Evolutionary conservation across 2,888 invertebrate genomes (phyloP).

Genomic region (Ormyrus thymus): DNA sequence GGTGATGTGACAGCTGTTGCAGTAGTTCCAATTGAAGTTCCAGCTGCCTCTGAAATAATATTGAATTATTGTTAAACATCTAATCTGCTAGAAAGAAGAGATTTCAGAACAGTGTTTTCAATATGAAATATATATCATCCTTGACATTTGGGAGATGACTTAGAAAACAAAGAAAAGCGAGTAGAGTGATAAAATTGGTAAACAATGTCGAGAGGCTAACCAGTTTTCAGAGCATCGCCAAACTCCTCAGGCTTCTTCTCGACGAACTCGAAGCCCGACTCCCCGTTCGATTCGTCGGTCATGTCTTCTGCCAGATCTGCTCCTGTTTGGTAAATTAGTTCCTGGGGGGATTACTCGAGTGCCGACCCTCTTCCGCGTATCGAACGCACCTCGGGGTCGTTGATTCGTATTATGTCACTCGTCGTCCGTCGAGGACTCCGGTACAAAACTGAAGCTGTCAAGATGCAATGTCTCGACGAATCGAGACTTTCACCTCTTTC

Average conservation of each 20-base stretch:
- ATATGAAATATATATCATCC: not conserved
- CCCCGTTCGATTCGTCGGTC: conserved; percentile 73
- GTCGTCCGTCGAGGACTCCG: no score
- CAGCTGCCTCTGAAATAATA: conserved; percentile 67
- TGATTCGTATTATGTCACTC: conserved; percentile 10
- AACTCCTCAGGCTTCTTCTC: conserved; percentile 70
- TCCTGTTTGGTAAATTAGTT: not conserved
- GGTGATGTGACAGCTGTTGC: conserved; percentile 53
- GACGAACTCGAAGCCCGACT: conserved; percentile 72
- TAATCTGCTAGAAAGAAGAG: no score
- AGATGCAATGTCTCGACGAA: not conserved
- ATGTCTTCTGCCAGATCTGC: conserved; percentile 56
- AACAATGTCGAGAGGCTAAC: conserved; percentile 59
- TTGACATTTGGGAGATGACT: not conserved
- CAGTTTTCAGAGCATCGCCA: conserved; percentile 66
- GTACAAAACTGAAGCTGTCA: no score
- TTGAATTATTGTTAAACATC: conserved; percentile 7
- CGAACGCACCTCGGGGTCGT: not conserved
- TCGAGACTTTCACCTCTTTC: conserved; percentile 1
- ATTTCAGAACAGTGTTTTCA: not conserved
- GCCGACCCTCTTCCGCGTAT: not conserved
- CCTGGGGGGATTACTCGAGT: not conserved
- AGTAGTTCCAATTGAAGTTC: not conserved
- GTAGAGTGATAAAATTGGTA: not conserved
- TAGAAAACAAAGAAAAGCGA: not conserved